Evolutionary conservation across 2,888 invertebrate genomes (phyloP), one percentile per base, ranked within the genome.

Genomic region (Agrenia bidenticulata): DNA sequence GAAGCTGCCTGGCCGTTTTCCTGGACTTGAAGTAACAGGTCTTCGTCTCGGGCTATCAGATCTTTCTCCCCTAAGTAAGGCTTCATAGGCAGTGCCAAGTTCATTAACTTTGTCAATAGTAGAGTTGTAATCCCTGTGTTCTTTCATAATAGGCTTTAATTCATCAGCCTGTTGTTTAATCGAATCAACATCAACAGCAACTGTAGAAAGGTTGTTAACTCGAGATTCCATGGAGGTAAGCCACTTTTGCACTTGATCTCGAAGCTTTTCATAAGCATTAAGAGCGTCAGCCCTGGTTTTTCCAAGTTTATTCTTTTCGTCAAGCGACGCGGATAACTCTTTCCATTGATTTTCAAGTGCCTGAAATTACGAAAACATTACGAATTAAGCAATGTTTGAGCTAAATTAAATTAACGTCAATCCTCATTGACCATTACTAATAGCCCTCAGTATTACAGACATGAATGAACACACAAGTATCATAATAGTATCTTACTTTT

Each of bases 41-140:
- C 90, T 84, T 74, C 89, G 86, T 62, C 89, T 84, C 0, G 92
- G 92, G 65, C 90, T 90, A 76, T 93, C 92, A 0, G 89, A 89
- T 39, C 92, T 85, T 56, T 88, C 89, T 17, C 87, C 87, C 65
- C 87, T 84, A 2, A 89, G 83, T 51, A 94, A 80, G 15, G 89
- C 88, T 77, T 96, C 95, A 78, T 93, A 94, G 23, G 89, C 85
- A 32, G 87, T 87, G 1, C 95, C 96, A 0, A 94, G 85, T 78
- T 95, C 94, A 80, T 94, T 94, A 61, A 93, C 85, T 82, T 91
- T 93, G 76, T 95, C 95, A 50, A 97, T 89, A 32, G 89, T 93
- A 15, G 85, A 83, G 0, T 86, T 88, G 80, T 88, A 94, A 77
- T 94, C 93, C 61, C 92, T 86, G 80, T 94, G 92, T 78, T 95